phyloP scores from a whole-genome alignment of 2,888 invertebrate species.

The Lomographa bimaculata region DNA sequence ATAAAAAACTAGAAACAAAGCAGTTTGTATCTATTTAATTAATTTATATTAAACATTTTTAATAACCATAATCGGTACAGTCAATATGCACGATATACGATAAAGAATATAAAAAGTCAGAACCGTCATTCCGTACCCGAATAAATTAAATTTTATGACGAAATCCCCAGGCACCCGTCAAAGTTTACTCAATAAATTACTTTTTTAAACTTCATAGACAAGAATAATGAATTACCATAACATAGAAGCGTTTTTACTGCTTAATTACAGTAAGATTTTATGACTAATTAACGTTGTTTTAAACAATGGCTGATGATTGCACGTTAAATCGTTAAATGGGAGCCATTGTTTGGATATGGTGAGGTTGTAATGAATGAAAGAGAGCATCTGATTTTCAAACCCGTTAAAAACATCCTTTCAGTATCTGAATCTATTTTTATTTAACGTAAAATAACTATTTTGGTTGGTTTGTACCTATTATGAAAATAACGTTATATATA shows the following conservation, averaged over 20 bases:
- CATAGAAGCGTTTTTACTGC: conserved; percentile 23
- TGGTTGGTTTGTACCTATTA: too few species aligned
- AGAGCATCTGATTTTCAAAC: conserved; percentile 17
- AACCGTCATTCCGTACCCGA: background rate
- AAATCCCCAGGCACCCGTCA: background rate
- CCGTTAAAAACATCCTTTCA: too few species aligned
- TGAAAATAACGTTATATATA: too few species aligned
- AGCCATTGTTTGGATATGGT: conserved; percentile 38
- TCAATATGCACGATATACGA: too few species aligned
- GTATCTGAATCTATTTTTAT: too few species aligned
- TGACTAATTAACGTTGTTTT: conserved; percentile 36
- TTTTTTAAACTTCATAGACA: conserved; percentile 6
- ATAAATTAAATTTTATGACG: conserved; percentile 10
- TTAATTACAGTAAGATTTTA: conserved; percentile 41
- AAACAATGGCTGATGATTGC: conserved; percentile 41
- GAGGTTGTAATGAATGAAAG: conserved; percentile 2
- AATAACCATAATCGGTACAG: too few species aligned
- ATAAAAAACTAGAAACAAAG: too few species aligned
- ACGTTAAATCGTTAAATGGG: conserved; percentile 42
- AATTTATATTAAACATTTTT: too few species aligned
- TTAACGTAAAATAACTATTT: too few species aligned
- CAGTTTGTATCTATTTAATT: too few species aligned
- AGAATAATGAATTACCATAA: conserved; percentile 2
- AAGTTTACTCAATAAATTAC: conserved; percentile 17
- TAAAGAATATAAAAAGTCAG: conserved; percentile 4